These are phyloP conservation scores for Thyatira batis DNA, from an alignment of 2,888 invertebrate species.

Conservation along the genomic window DNA sequence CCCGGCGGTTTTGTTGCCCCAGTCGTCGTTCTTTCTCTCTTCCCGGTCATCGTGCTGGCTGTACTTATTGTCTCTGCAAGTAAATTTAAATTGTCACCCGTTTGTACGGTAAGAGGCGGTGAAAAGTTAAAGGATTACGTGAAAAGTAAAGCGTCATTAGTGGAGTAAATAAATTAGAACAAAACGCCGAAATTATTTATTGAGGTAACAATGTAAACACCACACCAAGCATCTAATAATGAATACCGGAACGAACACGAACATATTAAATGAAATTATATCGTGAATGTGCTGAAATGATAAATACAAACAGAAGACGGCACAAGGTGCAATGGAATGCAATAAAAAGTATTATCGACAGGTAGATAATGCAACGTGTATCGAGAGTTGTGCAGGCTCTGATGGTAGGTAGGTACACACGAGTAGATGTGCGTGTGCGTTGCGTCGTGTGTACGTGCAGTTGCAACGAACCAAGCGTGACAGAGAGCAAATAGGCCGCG, in stretches of 20 bases:
- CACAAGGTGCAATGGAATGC: conserved; percentile 41
- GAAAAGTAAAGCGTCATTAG: conserved; percentile 2
- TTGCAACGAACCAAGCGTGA: conserved; percentile 56
- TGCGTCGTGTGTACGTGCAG: conserved; percentile 17
- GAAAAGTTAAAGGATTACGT: neutral
- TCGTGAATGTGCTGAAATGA: conserved; percentile 46
- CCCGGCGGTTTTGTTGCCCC: conserved; percentile 39
- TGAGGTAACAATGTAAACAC: conserved; percentile 26
- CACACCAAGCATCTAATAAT: conserved; percentile 48
- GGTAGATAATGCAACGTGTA: conserved; percentile 38
- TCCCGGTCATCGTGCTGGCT: conserved; percentile 53
- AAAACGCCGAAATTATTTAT: conserved; percentile 9
- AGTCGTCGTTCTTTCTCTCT: conserved; percentile 48
- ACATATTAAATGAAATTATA: conserved; percentile 23
- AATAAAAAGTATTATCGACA: conserved; percentile 38
- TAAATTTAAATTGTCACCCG: neutral
- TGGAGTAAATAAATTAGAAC: conserved; percentile 11
- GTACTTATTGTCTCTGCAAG: conserved; percentile 45
- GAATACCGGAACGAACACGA: conserved; percentile 2
- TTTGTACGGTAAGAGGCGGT: neutral
- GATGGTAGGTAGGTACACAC: too few relatives aligned
- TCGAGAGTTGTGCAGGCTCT: conserved; percentile 37
- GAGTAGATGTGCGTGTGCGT: too few relatives aligned
- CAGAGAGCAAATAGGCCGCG: conserved; percentile 66
- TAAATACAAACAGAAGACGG: conserved; percentile 25